A percentile compares a stretch with the other conserved stretches of the same genome.
Conservation (phyloP, 2,113 vertebrate genomes). For the Syngnathus scovelli region DNA sequence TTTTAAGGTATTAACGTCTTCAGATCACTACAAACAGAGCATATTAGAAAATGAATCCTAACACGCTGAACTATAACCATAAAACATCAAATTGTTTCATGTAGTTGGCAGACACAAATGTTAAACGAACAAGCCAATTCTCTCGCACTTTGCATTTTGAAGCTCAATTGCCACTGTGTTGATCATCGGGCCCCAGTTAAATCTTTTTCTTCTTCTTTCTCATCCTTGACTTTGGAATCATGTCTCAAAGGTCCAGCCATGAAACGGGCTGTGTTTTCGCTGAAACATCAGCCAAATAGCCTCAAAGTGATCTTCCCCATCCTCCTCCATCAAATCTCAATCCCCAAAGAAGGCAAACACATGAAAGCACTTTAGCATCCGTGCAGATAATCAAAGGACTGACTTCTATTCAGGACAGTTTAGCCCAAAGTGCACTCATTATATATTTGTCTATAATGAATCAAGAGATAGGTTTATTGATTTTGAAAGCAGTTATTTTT, state of each 20-base stretch:
- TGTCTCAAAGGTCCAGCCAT: slow-evolving; percentile 26
- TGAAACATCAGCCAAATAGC: slow-evolving; percentile 26
- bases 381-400: slow-evolving; percentile 8
- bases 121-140: background rate
- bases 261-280: slow-evolving; percentile 34
- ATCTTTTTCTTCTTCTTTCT: background rate
- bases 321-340: slow-evolving; percentile 19
- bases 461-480: background rate
- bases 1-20: no score
- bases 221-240: background rate
- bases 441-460: background rate
- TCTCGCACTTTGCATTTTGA: background rate
- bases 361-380: slow-evolving; percentile 24
- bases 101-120: background rate
- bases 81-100: background rate
- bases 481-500: background rate
- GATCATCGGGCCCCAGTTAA: background rate
- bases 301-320: slow-evolving; percentile 28
- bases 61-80: no score
- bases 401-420: slow-evolving; percentile 6
- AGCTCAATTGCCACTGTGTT: background rate
- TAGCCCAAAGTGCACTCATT: background rate
- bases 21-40: no score
- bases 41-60: no score
- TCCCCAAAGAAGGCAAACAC: slow-evolving; percentile 31